Conservation (phyloP, 2,888 invertebrate genomes). For the Crioceris asparagi region DNA sequence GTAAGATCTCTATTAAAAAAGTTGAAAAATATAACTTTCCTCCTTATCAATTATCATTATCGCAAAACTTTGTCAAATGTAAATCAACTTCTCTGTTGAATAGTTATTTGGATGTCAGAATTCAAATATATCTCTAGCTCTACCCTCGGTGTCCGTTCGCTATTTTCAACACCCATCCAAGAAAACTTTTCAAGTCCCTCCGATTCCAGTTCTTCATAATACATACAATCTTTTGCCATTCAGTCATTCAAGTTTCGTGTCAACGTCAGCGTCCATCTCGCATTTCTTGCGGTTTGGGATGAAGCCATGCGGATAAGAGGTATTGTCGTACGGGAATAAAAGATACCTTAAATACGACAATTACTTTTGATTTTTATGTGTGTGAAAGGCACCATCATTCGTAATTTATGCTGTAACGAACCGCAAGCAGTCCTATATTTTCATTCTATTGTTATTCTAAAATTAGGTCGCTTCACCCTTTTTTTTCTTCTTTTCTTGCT, state of each 20-base stretch:
- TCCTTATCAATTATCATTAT: too few species aligned
- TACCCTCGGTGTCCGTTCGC: too few species aligned
- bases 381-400: constrained; percentile 16
- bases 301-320: constrained; percentile 32
- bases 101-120: too few species aligned
- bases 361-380: constrained; percentile 31
- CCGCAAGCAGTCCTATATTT: neutral
- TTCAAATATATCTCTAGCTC: too few species aligned
- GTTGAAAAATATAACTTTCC: too few species aligned
- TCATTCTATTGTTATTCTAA: constrained; percentile 2
- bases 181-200: neutral
- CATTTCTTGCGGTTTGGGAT: constrained; percentile 33
- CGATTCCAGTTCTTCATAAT: neutral
- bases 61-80: too few species aligned
- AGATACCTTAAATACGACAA: constrained; percentile 31
- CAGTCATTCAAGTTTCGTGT: constrained; percentile 24
- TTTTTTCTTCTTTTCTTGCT: neutral
- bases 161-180: too few species aligned
- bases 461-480: constrained; percentile 1
- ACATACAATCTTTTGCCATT: neutral
- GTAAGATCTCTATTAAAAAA: too few species aligned
- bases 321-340: constrained; percentile 29
- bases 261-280: constrained; percentile 24
- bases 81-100: too few species aligned
- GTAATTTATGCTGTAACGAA: neutral